A percentile compares a stretch with the other conserved stretches of the same genome.
Conservation (phyloP, 1,140 invertebrate genomes). For the Pinna nobilis region DNA sequence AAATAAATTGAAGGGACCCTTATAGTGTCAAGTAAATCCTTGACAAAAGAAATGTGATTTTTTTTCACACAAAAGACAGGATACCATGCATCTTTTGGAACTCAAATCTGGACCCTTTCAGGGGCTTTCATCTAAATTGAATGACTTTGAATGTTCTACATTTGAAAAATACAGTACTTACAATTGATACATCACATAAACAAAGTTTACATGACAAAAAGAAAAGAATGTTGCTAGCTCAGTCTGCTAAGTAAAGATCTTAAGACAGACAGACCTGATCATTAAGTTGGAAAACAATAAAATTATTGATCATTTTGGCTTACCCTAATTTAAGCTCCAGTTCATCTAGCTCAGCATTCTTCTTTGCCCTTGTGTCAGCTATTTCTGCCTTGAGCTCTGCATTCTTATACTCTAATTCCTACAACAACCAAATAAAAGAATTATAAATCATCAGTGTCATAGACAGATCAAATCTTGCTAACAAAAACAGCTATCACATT, state of each 20-base stretch:
- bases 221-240: background rate
- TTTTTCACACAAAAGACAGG: background rate
- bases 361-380: constrained; percentile 54
- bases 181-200: no score
- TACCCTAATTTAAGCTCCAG: constrained; percentile 67
- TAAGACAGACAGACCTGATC: background rate
- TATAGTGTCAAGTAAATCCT: no score
- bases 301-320: constrained; percentile 4
- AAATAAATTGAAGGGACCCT: no score
- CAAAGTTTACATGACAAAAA: background rate
- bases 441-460: background rate
- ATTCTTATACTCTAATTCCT: constrained; percentile 65
- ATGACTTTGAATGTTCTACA: no score
- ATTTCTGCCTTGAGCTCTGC: constrained; percentile 55
- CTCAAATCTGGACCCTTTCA: background rate
- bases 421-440: constrained; percentile 14
- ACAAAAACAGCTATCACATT: no score
- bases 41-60: background rate
- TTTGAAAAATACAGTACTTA: no score
- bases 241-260: background rate
- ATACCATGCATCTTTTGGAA: background rate
- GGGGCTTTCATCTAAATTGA: no score
- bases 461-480: background rate
- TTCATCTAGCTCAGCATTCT: constrained; percentile 60
- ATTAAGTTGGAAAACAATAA: background rate